Base-by-base conservation (phyloP, 1,140 invertebrate species). In the Panagrolaimus sp. region DNA sequence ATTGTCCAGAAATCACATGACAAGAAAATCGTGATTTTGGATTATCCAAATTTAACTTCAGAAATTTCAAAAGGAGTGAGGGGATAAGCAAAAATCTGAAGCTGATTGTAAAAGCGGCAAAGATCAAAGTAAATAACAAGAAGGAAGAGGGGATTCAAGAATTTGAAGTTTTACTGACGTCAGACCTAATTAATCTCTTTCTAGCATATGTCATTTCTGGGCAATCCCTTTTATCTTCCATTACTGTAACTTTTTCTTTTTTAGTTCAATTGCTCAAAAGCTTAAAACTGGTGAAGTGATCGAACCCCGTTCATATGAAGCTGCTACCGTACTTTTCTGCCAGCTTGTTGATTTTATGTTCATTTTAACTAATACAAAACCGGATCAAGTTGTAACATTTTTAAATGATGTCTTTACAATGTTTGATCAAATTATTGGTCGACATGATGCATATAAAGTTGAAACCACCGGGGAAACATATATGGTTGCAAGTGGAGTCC, bases 261-360 rank as follows among this genome's bases (percentile, higher is more conserved):
- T 63, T 81, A 91, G 90, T 78, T 90, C 89, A 5, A 94, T 97
- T 2, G 94, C 93, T 0, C 92, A 96, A 75, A 91, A 96, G 84
- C 84, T 98, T 55, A 95, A 94, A 84, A 87, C 89, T 55, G 93
- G 94, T 0, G 88, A 90, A 72, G 46, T 26, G 6, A 71, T 76
- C 44, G 68, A 79, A 58, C 78, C 79, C n/a, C 69, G 78, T 46
- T 73, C 64, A 17, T 83, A 81, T 65, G 79, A 78, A 52, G 48
- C 78, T 1, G 81, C 77, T 15, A 84, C 81, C 12, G 83, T 84
- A 28, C 76, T 80, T 14, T 83, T 83, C 64, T 80, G 77, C 65
- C 82, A 83, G 62, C 66, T 83, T 8, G 79, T 79, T 63, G 78
- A 83, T 62, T 83, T 83, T 58, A 32, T 44, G 38, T 21, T 47